Conservation (phyloP, 2,797 vertebrate genomes). For the Anolis apletophallus region DNA sequence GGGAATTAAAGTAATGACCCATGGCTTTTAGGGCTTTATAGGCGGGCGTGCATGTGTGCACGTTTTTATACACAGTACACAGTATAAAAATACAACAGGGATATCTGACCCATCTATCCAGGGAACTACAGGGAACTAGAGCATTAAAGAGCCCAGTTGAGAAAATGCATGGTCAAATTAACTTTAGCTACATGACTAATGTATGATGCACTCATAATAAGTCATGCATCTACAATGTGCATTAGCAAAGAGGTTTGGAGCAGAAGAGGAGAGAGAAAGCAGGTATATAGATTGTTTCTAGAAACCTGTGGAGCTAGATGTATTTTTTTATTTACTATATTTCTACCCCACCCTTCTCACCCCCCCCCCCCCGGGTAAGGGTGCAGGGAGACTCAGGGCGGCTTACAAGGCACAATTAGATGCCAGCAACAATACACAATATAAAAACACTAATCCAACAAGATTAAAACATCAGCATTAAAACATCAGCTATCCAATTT, state of each 20-base stretch:
- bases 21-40: neutral
- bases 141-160: conserved; percentile 43
- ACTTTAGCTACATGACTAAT: conserved; percentile 61
- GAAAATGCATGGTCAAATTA: conserved; percentile 55
- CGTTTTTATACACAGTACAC: neutral
- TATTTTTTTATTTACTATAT: no score
- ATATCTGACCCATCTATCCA: conserved; percentile 42
- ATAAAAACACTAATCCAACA: no score
- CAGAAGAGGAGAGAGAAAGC: neutral
- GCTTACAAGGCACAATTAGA: no score
- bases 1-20: neutral
- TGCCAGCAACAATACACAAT: no score
- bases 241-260: conserved; percentile 48
- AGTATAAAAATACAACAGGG: neutral
- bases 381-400: no score
- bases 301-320: conserved; percentile 30
- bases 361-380: no score
- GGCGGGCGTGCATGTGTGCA: neutral
- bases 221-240: conserved; percentile 66
- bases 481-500: no score
- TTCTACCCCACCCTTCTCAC: no score
- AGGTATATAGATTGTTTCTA: neutral
- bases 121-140: conserved; percentile 27
- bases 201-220: conserved; percentile 59
- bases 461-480: no score